Evolutionary conservation across 1,140 invertebrate species (phyloP).

Genomic region (Nasonia giraulti): DNA sequence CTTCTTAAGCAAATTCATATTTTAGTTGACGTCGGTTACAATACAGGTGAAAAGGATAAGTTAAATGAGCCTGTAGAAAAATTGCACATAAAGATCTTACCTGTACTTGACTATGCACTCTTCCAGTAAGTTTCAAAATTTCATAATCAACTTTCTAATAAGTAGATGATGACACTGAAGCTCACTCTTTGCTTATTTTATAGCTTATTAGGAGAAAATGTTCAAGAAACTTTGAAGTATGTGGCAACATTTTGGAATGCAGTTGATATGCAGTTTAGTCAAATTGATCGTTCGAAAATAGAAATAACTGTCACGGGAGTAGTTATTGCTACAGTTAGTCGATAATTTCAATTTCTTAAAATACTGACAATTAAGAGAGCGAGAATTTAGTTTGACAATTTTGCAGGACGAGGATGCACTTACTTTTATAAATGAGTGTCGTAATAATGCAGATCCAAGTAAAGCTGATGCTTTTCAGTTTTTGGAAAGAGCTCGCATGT

Average conservation of each 20-base stretch:
- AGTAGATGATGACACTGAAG: neutral
- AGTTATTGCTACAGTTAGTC: constrained; percentile 18
- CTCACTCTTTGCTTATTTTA: neutral
- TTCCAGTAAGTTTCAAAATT: constrained; percentile 4
- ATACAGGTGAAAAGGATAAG: neutral
- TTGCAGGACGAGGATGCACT: neutral
- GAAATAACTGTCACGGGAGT: constrained; percentile 22
- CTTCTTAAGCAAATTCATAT: neutral
- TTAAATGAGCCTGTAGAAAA: neutral
- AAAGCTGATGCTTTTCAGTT: neutral
- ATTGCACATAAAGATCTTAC: constrained; percentile 19
- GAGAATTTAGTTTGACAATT: neutral
- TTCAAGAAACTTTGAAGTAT: constrained; percentile 24
- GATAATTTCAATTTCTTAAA: neutral
- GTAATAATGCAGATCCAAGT: neutral
- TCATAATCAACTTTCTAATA: neutral
- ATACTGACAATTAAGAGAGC: neutral
- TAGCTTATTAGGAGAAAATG: constrained; percentile 4
- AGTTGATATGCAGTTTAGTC: constrained; percentile 6
- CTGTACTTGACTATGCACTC: constrained; percentile 5
- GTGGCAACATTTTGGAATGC: constrained; percentile 19
- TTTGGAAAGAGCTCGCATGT: neutral
- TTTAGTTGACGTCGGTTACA: neutral
- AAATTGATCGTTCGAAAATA: neutral
- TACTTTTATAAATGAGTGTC: neutral